Base-by-base conservation (phyloP, 2,888 invertebrate genomes). In the Ametastegia equiseti region DNA sequence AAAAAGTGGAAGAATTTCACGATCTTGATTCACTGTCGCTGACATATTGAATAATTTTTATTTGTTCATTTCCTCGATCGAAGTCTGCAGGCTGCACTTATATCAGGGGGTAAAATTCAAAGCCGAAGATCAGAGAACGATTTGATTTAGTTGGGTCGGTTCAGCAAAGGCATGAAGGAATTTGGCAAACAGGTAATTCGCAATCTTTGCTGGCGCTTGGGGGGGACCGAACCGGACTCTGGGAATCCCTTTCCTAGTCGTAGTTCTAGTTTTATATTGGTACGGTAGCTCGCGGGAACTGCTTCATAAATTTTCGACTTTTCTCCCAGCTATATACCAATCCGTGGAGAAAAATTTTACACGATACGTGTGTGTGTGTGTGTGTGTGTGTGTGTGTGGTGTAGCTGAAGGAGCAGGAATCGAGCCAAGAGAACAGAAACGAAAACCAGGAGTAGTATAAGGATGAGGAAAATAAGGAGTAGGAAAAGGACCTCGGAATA, bases 171-270 rank as follows among this genome's bases (percentile, higher is more conserved):
- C 27, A n/a, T 7, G 15, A 39, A 39, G 65, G 30, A 71, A 45
- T 71, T 71, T 71, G 45, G 71, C 47, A 71, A 71, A 71, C 71
- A 71, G 71, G 71, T 71, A 42, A 47, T 71, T 71, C 47, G 30
- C 47, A 71, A 71, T 71, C 71, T 47, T 71, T 47, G 0, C 71
- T 30, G 23, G 71, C 19, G 11, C 47, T 30, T 15, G 45, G 45
- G 42, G 71, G 27, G 30, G 27, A 9, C n/a, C 6, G n/a, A 27
- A 30, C 11, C 69, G 69, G 13, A 71, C 19, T 2, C 4, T 39
- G 15, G 54, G n/a, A n/a, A n/a, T 60, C n/a, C 6, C 33, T 30
- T 9, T n/a, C 63, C 15, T 63, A 15, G 30, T 63, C 15, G 57
- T 30, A 13, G 36, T 71, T 71, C 30, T 42, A 71, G 23, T 6